Evolutionary conservation across 2,888 invertebrate species (phyloP), one percentile per base, ranked within the genome.

Genomic region (Clivina fossor): DNA sequence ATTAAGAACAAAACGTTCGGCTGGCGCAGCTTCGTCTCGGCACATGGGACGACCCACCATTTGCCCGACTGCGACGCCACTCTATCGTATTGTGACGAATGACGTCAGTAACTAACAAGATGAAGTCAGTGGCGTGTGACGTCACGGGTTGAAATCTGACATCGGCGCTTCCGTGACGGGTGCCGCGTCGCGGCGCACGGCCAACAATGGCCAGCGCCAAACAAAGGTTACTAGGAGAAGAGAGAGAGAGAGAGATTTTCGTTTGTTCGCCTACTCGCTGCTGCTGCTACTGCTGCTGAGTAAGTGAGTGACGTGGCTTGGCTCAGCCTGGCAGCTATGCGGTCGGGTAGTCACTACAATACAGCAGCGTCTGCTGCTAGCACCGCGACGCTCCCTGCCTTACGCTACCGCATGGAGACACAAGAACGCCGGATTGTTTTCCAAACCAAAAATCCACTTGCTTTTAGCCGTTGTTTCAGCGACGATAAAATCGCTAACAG

Each of bases 101-200:
- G 60, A 62, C 62, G 62, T 62, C 62, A 59, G 56, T 49, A 58
- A 58, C 64, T 69, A 70, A 72, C 69, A 69, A 73, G 74, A 73
- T 72, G 73, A 74, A 76, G 72, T 74, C 75, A 74, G 71, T 73
- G 74, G 74, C 67, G 74, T 75, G 75, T 73, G 75, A 75, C 77
- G 76, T 77, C 76, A 75, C 74, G 74, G 74, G 35, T 47, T 47
- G 51, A 50, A 51, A 43, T 50, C 53, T 55, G 51, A 51, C 51
- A 43, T 41, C 32, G 37, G 22, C 20, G 24, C 15, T 63, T 62
- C 62, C 63, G 65, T 65, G 68, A 65, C 66, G 68, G 64, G 64
- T 11, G 66, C 65, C 65, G n/a, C 63, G 68, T 68, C 69, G 69
- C 71, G 69, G 69, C 68, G 68, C 68, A 33, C 4, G 26, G 9